A percentile compares a stretch with the other conserved stretches of the same genome.
Evolutionary conservation across 1,140 invertebrate species (phyloP).

Genomic region (Diuraphis noxia): DNA sequence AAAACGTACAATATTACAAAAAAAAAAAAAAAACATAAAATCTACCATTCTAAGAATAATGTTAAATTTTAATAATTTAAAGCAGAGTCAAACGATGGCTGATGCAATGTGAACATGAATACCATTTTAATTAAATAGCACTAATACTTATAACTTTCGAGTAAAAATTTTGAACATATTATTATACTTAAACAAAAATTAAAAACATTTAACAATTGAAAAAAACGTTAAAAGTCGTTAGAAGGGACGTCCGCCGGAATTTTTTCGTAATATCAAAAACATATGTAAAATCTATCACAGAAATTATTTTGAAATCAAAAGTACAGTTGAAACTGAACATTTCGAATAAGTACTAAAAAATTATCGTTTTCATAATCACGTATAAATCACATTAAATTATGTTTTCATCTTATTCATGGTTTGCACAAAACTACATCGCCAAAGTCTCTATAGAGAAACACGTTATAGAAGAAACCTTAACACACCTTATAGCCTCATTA

Average conservation of each 20-base stretch:
- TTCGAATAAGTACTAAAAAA: too few species aligned
- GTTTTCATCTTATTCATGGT: not conserved
- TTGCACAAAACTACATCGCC: not conserved
- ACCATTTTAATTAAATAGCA: not conserved
- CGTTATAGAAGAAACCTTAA: not conserved
- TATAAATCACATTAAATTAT: not conserved
- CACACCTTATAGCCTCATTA: not conserved
- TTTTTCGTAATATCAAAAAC: not conserved
- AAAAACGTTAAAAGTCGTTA: not conserved
- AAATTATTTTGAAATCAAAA: not conserved
- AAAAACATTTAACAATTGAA: not conserved
- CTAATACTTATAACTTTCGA: not conserved
- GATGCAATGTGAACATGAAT: not conserved
- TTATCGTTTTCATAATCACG: not conserved
- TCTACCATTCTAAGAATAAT: not conserved
- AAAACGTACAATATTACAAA: not conserved
- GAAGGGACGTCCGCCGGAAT: too few species aligned
- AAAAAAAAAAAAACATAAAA: not conserved
- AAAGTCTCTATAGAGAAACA: not conserved
- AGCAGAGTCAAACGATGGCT: not conserved
- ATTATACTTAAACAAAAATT: not conserved
- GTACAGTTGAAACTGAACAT: not conserved
- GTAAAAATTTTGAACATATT: not conserved
- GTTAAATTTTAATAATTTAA: not conserved
- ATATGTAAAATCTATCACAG: not conserved